A percentile compares a stretch with the other conserved stretches of the same genome.
Evolutionary conservation across 1,140 invertebrate genomes (phyloP).

Genomic region (Conus ventricosus): DNA sequence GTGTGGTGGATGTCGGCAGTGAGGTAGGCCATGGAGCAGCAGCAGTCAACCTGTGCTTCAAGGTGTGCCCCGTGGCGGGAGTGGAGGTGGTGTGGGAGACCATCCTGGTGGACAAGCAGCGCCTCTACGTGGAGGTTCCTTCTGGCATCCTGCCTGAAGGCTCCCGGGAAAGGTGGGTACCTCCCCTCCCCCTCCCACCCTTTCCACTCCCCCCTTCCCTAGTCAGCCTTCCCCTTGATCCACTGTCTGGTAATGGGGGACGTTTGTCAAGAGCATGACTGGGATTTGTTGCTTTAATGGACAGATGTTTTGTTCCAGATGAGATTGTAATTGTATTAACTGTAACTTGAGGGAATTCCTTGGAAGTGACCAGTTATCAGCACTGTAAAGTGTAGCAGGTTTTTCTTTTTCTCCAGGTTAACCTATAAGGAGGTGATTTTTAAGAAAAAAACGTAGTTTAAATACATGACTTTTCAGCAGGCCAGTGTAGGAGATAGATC

Average conservation of each 20-base stretch:
- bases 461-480: too few relatives aligned
- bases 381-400: too few relatives aligned
- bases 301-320: too few relatives aligned
- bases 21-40: not conserved
- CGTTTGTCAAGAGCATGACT: too few relatives aligned
- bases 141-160: constrained; percentile 88
- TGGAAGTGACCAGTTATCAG: too few relatives aligned
- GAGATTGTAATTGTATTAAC: too few relatives aligned
- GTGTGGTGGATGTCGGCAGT: not conserved
- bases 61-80: constrained; percentile 85
- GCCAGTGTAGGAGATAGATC: too few relatives aligned
- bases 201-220: not conserved
- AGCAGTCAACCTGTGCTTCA: constrained; percentile 78
- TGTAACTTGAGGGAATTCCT: too few relatives aligned
- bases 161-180: constrained; percentile 84
- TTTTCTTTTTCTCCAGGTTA: too few relatives aligned
- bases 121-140: constrained; percentile 91
- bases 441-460: too few relatives aligned
- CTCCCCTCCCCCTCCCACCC: not conserved
- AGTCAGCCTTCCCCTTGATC: not conserved
- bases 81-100: constrained; percentile 87
- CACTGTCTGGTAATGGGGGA: not conserved
- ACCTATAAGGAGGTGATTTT: too few relatives aligned
- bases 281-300: too few relatives aligned
- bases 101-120: constrained; percentile 83